These are phyloP conservation scores for Lasioglossum morio DNA, from an alignment of 2,888 invertebrate species.

Conservation along the genomic window DNA sequence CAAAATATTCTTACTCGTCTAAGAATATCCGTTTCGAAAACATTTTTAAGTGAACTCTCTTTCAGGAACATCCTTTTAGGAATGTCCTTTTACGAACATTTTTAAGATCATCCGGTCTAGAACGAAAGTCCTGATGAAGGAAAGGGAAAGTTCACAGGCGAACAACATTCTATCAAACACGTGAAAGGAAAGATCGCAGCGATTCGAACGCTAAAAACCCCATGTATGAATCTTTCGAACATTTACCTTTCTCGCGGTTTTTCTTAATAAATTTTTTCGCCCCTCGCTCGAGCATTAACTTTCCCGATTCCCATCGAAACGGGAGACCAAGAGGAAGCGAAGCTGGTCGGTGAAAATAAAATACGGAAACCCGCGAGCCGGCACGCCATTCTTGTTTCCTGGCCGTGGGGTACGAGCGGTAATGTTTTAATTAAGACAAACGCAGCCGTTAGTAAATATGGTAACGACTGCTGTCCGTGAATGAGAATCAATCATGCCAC, in stretches of 20 bases:
- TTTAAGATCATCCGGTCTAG: not conserved
- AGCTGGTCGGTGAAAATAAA: not conserved
- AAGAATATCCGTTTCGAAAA: not conserved
- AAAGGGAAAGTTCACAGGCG: not conserved
- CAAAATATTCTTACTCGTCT: not conserved
- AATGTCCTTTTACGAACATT: not conserved
- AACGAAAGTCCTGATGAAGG: not conserved
- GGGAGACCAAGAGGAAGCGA: not conserved
- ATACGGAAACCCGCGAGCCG: slow-evolving; percentile 25
- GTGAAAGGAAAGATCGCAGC: not conserved
- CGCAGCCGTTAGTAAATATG: slow-evolving; percentile 74
- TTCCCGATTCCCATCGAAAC: not conserved
- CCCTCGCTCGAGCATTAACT: not conserved
- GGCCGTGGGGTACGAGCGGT: slow-evolving; percentile 55
- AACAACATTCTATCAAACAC: not conserved
- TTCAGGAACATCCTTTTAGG: not conserved
- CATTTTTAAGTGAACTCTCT: not conserved
- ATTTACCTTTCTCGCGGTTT: not conserved
- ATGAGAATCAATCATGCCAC: slow-evolving; percentile 78
- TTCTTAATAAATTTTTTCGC: not conserved
- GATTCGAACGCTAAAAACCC: not conserved
- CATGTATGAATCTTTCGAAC: not conserved
- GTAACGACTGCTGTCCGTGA: slow-evolving; percentile 70
- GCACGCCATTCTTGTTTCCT: slow-evolving; percentile 59
- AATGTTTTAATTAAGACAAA: slow-evolving; percentile 78